Evolutionary conservation across 53 echinoderm and acorn worm species (phyloP).

Genomic region (Luidia sarsii): DNA sequence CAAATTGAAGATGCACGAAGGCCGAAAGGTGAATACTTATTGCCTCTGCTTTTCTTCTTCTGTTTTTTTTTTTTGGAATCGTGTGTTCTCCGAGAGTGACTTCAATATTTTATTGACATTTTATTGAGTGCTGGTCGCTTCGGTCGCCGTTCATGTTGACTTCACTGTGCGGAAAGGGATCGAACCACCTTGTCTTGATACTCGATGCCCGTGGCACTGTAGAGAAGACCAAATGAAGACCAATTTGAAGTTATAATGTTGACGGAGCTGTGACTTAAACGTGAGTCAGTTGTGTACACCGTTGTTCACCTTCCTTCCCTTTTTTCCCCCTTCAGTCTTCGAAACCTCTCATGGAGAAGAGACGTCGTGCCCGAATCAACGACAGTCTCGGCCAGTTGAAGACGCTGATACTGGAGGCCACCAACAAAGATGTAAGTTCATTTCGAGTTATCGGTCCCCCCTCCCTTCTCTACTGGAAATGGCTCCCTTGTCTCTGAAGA

Average conservation of each 20-base stretch:
- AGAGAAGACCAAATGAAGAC: too few relatives aligned
- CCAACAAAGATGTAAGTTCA: slow-evolving; percentile 98
- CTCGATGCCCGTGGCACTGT: too few relatives aligned
- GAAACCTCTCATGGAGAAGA: slow-evolving; percentile 95
- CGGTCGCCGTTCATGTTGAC: too few relatives aligned
- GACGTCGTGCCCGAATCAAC: slow-evolving; percentile 90
- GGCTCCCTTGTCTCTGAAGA: background rate
- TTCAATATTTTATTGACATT: too few relatives aligned
- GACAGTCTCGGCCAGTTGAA: slow-evolving; percentile 94
- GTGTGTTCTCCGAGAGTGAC: too few relatives aligned
- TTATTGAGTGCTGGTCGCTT: too few relatives aligned
- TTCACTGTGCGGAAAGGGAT: too few relatives aligned
- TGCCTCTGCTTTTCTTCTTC: background rate
- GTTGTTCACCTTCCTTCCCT: background rate
- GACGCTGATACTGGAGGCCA: slow-evolving; percentile 90
- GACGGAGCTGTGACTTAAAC: background rate
- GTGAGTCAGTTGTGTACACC: background rate
- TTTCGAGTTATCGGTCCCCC: background rate
- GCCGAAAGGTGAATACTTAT: slow-evolving; percentile 75
- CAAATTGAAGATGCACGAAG: slow-evolving; percentile 80
- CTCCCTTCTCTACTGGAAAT: too few relatives aligned
- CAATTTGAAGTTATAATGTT: too few relatives aligned
- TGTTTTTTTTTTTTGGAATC: too few relatives aligned
- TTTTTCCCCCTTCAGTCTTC: slow-evolving; percentile 75
- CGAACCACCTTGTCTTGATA: too few relatives aligned